These are phyloP conservation scores for Drosophila yooni DNA, from an alignment of 2,888 invertebrate species.

Conservation along the genomic window DNA sequence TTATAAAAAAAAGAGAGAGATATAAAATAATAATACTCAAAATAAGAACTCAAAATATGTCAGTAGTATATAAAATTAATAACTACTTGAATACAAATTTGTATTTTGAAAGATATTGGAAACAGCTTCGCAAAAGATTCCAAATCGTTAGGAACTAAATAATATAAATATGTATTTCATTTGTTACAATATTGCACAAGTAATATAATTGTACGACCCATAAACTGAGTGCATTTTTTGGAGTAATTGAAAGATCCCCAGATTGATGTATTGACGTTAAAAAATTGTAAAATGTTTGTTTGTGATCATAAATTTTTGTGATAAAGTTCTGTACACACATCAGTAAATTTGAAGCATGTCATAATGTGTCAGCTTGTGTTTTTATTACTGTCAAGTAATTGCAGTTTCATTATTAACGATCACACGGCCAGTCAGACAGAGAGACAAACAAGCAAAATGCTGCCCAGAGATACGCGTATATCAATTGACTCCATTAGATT, in stretches of 20 bases:
- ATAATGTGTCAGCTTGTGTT: slow-evolving; percentile 36
- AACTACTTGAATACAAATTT: background rate
- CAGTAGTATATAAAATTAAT: background rate
- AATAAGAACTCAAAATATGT: background rate
- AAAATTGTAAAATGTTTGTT: background rate
- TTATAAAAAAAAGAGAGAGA: too few species aligned
- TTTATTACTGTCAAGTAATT: slow-evolving; percentile 36
- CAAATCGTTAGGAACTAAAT: background rate
- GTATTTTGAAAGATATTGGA: background rate
- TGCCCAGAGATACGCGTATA: slow-evolving; percentile 31
- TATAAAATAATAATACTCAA: background rate
- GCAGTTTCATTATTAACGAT: slow-evolving; percentile 36
- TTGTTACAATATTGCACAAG: background rate
- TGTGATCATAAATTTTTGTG: slow-evolving; percentile 24
- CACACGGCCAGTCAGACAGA: slow-evolving; percentile 3
- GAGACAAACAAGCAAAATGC: slow-evolving; percentile 15
- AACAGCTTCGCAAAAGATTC: too few species aligned
- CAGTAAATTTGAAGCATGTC: slow-evolving; percentile 25
- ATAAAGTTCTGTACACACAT: slow-evolving; percentile 19
- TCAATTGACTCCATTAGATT: slow-evolving; percentile 47
- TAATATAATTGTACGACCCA: background rate
- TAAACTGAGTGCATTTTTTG: background rate
- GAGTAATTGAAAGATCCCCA: background rate
- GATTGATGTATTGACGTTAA: background rate
- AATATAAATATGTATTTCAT: background rate